Evolutionary conservation across 1,140 invertebrate species (phyloP), one percentile per base, ranked within the genome.

Genomic region (Drusus annulatus): DNA sequence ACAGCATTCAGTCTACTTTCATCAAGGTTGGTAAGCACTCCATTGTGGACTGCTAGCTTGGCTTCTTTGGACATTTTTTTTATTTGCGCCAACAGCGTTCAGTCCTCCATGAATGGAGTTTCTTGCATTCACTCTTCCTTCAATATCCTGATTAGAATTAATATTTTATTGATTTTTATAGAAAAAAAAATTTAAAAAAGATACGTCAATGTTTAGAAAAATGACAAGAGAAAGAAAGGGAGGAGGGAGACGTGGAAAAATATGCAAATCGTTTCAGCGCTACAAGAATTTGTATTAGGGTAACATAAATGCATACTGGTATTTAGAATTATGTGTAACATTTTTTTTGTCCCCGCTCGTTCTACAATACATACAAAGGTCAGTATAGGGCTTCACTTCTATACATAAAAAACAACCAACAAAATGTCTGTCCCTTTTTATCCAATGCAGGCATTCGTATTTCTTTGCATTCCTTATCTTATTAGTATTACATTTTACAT

Each of bases 251-350:
- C 10, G 13, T 45, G 10, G 0, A 13, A 1, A 13, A 71, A 71
- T 71, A 71, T 71, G 68, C 68, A 71, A 71, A 71, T 71, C 36
- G 45, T 23, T 51, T 25, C 31, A 71, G 31, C 45, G 68, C 45
- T 51, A 50, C 31, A n/a, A 10, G 68, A 71, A 71, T 19, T 71
- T 51, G 68, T 71, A 71, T 71, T 16, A 71, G 68, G 68, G n/a
- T 19, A 51, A 51, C 68, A 71, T n/a, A 71, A 45, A 71, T 51
- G 68, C 31, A 71, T 7, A 51, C 17, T n/a, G 68, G 23, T 71
- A 71, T 50, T 16, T 45, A 17, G 45, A 71, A 71, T 17, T 45
- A 1, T 31, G 16, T n/a, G n/a, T 28, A 65, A 60, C 23, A 60
- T 60, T 60, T 19, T n/a, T 16, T 60, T 21, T 13, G 17, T 21